Evolutionary conservation across 1,140 invertebrate species (phyloP), one percentile per base, ranked within the genome.

Genomic region (Microplitis demolitor): DNA sequence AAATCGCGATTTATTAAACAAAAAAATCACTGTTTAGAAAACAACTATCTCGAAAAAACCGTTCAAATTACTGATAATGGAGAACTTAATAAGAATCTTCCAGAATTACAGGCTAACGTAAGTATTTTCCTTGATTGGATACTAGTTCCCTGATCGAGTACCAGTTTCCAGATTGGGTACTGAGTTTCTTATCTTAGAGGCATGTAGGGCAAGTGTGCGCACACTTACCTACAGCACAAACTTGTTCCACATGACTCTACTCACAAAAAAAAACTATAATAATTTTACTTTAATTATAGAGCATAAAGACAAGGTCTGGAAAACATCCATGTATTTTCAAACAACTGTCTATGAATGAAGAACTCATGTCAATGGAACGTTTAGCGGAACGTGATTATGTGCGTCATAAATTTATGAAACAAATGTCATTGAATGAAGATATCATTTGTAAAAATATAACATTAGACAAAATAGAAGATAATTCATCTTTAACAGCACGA

Each of bases 311-410:
- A n/a, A 62, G 68, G 6, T 11, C 60, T 3, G n/a, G 86, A 31
- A 88, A 88, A 66, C 88, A 89, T 72, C 89, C 90, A 31, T 90
- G 89, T 51, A 91, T 95, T 13, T 90, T 94, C 68, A 96, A 97
- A 79, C 95, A 97, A 80, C 93, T 92, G 71, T 96, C 95, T 1
- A 89, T 97, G 73, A 96, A 96, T 82, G 95, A 97, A 83, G 95
- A 96, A 80, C 86, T 96, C 4, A 95, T 96, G 91, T 94, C 93
- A 1, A 90, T 90, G 13, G 95, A 96, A 78, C 88, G 95, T 73
- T 83, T 96, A 76, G 86, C 92, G 73, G 95, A 96, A 84, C 95
- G 95, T 78, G 94, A 96, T 82, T 89, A 90, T 35, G 90, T 96
- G n/a, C 89, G 93, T 62, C 92, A 93, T 76, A 94, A 95, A 79